A percentile compares a stretch with the other conserved stretches of the same genome.
phyloP scores from a whole-genome alignment of 2,888 invertebrate species.

The Dicyrtomina minuta region DNA sequence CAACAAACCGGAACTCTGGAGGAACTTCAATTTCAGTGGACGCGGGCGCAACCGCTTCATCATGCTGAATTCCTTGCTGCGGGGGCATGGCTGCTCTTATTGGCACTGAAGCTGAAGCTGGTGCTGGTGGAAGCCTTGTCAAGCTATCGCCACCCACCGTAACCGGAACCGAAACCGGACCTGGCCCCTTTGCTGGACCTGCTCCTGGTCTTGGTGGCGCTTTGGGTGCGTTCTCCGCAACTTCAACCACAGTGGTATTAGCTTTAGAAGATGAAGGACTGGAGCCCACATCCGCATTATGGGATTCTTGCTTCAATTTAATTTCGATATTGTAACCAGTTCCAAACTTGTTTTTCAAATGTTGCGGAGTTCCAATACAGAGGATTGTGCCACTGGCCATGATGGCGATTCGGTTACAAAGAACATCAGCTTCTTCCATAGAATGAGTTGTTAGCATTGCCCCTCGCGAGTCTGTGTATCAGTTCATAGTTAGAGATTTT shows the following conservation, averaged over 20 bases:
- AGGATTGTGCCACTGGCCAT: conserved; percentile 67
- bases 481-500: no score
- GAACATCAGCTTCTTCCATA: conserved; percentile 87
- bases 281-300: no score
- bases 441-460: conserved; percentile 85
- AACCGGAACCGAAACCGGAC: no score
- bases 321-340: conserved; percentile 83
- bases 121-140: neutral
- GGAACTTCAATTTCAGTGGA: neutral
- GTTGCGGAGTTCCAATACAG: conserved; percentile 82
- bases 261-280: no score
- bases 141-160: no score
- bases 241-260: no score
- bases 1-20: conserved; percentile 61
- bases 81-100: neutral
- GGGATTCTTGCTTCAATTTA: conserved; percentile 64
- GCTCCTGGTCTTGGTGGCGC: no score
- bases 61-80: no score
- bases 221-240: no score
- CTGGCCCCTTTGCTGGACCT: no score
- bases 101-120: no score
- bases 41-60: no score
- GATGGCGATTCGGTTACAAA: conserved; percentile 80
- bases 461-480: conserved; percentile 69
- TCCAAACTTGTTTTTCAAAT: conserved; percentile 81